A percentile compares a stretch with the other conserved stretches of the same genome.
Evolutionary conservation across 2,113 vertebrate genomes (phyloP).

Genomic region (Fulmarus glacialis): DNA sequence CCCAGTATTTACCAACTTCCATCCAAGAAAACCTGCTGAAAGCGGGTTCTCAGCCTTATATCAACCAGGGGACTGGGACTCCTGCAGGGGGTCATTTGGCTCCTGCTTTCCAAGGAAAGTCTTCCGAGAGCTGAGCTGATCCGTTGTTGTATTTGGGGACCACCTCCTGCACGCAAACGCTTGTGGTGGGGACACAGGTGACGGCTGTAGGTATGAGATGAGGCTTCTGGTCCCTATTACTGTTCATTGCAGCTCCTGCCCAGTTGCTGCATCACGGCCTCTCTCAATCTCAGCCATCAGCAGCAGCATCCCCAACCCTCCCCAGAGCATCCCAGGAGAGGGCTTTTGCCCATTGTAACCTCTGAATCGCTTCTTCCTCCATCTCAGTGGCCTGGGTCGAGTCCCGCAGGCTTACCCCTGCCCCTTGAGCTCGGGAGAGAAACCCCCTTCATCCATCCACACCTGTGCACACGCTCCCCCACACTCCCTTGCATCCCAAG

Average conservation of each 20-base stretch:
- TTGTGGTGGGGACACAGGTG: fast-evolving
- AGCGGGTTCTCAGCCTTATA: neutral
- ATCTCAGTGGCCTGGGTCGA: neutral
- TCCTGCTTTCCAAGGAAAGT: neutral
- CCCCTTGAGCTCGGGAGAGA: neutral
- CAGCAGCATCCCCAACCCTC: neutral
- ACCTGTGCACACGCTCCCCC: fast-evolving
- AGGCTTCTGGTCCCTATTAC: neutral
- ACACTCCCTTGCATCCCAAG: neutral
- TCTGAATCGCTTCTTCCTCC: neutral
- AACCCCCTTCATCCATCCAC: neutral
- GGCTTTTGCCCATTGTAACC: neutral
- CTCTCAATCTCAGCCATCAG: neutral
- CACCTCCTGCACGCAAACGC: neutral
- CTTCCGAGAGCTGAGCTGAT: fast-evolving
- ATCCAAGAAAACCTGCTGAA: neutral
- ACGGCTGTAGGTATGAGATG: neutral
- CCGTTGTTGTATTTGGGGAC: neutral
- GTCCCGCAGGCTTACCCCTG: neutral
- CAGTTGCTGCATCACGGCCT: neutral
- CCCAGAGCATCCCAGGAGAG: neutral
- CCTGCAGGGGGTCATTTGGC: fast-evolving
- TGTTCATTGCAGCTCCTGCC: neutral
- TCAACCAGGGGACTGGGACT: fast-evolving
- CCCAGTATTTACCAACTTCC: neutral